Base-by-base conservation (phyloP, 2,888 invertebrate genomes). In the Sceliomorpha sp. region DNA sequence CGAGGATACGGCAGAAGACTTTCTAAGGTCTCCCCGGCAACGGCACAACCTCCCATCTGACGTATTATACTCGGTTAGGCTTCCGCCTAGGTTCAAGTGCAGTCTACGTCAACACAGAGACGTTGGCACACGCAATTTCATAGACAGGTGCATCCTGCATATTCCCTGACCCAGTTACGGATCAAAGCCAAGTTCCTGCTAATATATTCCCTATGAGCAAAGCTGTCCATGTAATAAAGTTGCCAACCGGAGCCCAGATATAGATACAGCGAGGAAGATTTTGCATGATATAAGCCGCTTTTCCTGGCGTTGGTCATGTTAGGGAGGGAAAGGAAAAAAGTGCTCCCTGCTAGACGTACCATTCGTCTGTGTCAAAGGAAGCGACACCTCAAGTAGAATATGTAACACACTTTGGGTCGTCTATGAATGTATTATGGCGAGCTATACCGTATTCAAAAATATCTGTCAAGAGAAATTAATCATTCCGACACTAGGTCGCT, bases 191-290 rank as follows among this genome's bases (percentile, higher is more conserved):
- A 76, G 70, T 73, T 70, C 67, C 74, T 64, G 72, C 74, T 81
- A 81, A 82, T 81, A 71, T 81, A 86, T 86, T 84, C 85, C 79
- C 82, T 83, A 82, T 85, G 85, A 84, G 82, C 83, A 83, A 80
- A 76, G 70, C 70, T 67, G 71, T 58, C 53, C 63, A 39, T 60
- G 53, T 56, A 34, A 40, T 27, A 29, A 48, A 58, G 44, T 62
- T 53, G 51, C 47, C 29, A 42, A 60, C 44, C 47, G 55, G 32
- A 34, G 13, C 14, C n/a, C n/a, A n/a, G 36, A 44, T 48, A 63
- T 17, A 47, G 32, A 47, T 7, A 36, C 13, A 2, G 13, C 9
- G 13, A 45, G 9, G 39, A 15, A 6, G 9, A 42, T 72, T 71
- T 66, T 71, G 68, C 66, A 70, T 70, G 29, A 55, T 50, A 71